Percentiles rank a stretch among this genome's conserved stretches.
These are phyloP conservation scores for Eulemur albifrons DNA, from an alignment of 2,797 vertebrate species.

Conservation along the genomic window DNA sequence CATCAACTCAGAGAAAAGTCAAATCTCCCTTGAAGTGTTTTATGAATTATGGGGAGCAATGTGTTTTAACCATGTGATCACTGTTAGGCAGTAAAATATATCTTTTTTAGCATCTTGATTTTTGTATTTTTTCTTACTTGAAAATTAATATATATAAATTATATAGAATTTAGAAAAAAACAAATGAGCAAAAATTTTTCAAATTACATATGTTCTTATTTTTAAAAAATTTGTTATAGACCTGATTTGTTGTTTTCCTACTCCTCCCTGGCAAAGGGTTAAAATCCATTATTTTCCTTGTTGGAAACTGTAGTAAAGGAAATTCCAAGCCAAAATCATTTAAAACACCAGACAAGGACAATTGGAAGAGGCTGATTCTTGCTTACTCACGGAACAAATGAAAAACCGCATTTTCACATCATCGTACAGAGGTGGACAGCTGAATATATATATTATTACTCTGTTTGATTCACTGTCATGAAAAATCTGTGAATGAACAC, in stretches of 20 bases:
- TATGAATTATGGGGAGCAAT: neutral
- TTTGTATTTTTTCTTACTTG: neutral
- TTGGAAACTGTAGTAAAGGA: neutral
- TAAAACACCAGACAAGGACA: neutral
- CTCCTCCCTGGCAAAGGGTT: neutral
- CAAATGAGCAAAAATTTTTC: neutral
- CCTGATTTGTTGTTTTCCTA: slow-evolving; percentile 3
- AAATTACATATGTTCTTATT: neutral
- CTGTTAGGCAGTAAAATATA: neutral
- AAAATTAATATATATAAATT: neutral
- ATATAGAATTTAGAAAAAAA: neutral
- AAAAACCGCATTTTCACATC: slow-evolving; percentile 97
- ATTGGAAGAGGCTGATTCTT: neutral
- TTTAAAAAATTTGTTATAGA: neutral
- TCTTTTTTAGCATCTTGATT: neutral
- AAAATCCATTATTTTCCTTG: neutral
- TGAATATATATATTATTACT: slow-evolving; percentile 89
- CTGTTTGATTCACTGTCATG: slow-evolving; percentile 89
- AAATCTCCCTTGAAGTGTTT: slow-evolving; percentile 17
- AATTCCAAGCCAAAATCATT: slow-evolving; percentile 20
- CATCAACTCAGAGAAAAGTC: neutral
- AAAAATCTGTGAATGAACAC: slow-evolving; percentile 86
- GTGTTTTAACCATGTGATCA: neutral
- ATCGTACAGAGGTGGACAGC: slow-evolving; percentile 89
- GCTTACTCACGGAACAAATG: slow-evolving; percentile 92